Base-by-base conservation (phyloP, 1,140 invertebrate genomes). In the Trachymyrmex septentrionalis region DNA sequence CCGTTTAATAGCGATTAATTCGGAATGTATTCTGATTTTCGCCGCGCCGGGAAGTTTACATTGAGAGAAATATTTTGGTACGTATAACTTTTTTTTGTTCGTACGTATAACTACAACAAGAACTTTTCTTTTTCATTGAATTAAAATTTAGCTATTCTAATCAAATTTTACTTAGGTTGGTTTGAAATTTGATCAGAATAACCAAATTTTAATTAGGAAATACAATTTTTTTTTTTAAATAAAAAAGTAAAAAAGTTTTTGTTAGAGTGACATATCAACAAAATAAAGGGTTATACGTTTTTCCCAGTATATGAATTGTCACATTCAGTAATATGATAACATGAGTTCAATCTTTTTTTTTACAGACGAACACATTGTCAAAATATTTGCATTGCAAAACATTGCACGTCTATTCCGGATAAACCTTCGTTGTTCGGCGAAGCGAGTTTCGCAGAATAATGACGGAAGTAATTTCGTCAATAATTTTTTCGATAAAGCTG, bases 401-500 rank as follows among this genome's bases (percentile, higher is more conserved):
- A 14, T n/a, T 38, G 63, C 6, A 44, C 55, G n/a, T 50, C 16
- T 1, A 48, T 44, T 30, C 12, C 38, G 59, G 24, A 34, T 78
- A 48, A 66, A 66, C 21, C 24, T 69, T 67, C 38, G 27, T 67
- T 14, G 12, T n/a, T n/a, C 24, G 19, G 14, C 16, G 48, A 30
- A 67, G 24, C 30, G 34, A 6, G 19, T n/a, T 50, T 64, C 76
- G 34, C 7, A 24, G 16, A 80, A 59, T 53, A 38, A 69, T 34
- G 24, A 67, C n/a, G 44, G 53, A 48, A 67, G n/a, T 24, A 24
- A n/a, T 53, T 78, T 66, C 7, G 38, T 14, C 44, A 53, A 50
- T 80, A 67, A 80, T 19, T 53, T 67, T 21, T 21, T 34, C 14
- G 44, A 80, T 67, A 38, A 53, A 80, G 34, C 12, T 30, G 48